Evolutionary conservation across 64 coral and sea anemone species (phyloP), one percentile per base, ranked within the genome.

Genomic region (Actinia tenebrosa): DNA sequence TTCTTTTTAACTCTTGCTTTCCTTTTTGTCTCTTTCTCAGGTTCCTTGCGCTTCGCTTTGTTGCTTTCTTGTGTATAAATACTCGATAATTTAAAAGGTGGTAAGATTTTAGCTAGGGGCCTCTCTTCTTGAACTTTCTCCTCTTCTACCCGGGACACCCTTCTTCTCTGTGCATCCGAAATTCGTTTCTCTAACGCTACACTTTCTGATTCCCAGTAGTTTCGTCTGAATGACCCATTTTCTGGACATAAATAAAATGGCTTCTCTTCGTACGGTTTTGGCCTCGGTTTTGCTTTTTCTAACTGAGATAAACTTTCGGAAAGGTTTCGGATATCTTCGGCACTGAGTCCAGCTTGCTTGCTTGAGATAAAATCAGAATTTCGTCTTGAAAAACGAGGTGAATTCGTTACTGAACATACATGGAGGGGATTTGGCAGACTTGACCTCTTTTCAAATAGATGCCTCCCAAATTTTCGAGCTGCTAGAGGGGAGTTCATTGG

Each of bases 161-260:
- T 4, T 30, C 26, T 42, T 10, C 5, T 75, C 69, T 75, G n/a
- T 75, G 69, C 63, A 0, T n/a, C 69, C 26, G 3, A 26, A 10
- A 75, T 75, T 75, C 69, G n/a, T 75, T 75, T 30, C 3, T 75
- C 69, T 25, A 75, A 75, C 10, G 69, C 69, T 15, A 75, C n/a
- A 75, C 69, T 75, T 75, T 75, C 79, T 53, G 45, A 53, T 25
- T 81, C 19, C 79, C 79, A 81, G 22, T 45, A 81, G 16, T 81
- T 81, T 14, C 79, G 79, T 11, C 79, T 45, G 50, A 81, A 81
- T 45, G 79, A 81, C 11, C 79, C 79, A 23, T 81, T 81, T 46
- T 81, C 79, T 2, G 79, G 79, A 20, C 79, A 53, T 45, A 81
- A 81, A 81, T 81, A 81, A 81, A 81, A 81, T 50, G 79, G 79